These are phyloP conservation scores for Schizopygopsis malacanthus DNA, from an alignment of 2,797 vertebrate species.

Conservation along the genomic window DNA sequence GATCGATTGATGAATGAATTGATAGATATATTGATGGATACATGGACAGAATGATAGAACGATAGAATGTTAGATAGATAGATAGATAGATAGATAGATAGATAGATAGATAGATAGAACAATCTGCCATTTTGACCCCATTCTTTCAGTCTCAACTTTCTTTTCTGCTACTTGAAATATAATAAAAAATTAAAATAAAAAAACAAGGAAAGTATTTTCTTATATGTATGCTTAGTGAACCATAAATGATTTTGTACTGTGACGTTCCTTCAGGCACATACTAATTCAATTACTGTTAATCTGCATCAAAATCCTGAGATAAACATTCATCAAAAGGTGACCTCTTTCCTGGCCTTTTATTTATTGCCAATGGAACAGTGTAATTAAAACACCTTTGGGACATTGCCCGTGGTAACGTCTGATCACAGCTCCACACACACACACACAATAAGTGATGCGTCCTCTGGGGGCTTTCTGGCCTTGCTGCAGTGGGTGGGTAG, in stretches of 20 bases:
- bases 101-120: neutral
- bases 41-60: neutral
- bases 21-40: neutral
- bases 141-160: constrained; percentile 10
- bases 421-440: constrained; percentile 62
- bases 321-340: constrained; percentile 29
- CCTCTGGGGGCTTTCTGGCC: constrained; percentile 79
- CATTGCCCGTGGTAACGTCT: constrained; percentile 78
- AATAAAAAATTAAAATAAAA: neutral
- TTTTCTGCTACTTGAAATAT: neutral
- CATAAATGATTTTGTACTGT: constrained; percentile 1
- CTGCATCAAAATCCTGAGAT: constrained; percentile 42
- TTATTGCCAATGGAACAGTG: constrained; percentile 68
- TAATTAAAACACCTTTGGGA: constrained; percentile 64
- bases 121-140: neutral
- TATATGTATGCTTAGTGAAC: neutral
- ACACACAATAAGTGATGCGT: constrained; percentile 76
- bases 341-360: constrained; percentile 57
- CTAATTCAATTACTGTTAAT: constrained; percentile 51
- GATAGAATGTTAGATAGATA: neutral
- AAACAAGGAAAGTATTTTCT: constrained; percentile 2
- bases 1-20: neutral
- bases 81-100: neutral
- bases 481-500: constrained; percentile 71
- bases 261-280: constrained; percentile 37